Conservation (phyloP, 2,113 vertebrate genomes). For the Zootoca vivipara region DNA sequence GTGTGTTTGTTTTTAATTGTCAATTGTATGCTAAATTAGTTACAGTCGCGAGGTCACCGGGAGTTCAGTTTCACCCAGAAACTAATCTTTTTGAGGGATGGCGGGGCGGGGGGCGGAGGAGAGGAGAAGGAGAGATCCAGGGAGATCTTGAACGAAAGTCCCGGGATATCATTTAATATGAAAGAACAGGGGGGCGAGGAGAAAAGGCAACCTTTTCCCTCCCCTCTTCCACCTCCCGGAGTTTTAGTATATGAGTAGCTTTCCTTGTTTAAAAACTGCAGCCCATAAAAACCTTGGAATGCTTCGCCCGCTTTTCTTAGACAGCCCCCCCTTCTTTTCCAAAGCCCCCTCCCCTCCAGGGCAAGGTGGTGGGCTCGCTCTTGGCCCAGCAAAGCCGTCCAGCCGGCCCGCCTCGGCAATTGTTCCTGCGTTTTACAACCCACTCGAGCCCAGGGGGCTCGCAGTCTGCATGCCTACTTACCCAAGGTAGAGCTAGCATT, state of each 20-base stretch:
- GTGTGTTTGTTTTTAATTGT: slow-evolving; percentile 78
- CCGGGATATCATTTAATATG: neutral
- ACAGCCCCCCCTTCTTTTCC: neutral
- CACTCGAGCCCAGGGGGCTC: slow-evolving; percentile 28
- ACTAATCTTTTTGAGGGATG: slow-evolving; percentile 26
- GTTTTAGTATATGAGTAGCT: neutral
- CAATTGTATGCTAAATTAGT: slow-evolving; percentile 76
- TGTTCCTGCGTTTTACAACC: slow-evolving; percentile 55
- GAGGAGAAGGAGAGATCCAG: neutral
- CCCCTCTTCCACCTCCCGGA: neutral
- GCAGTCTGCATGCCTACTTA: slow-evolving; percentile 46
- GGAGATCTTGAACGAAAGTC: neutral
- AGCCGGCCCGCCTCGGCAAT: slow-evolving; percentile 10
- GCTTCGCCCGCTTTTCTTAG: neutral
- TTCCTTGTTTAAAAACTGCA: slow-evolving; percentile 1
- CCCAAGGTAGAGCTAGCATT: slow-evolving; percentile 53
- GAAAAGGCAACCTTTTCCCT: neutral
- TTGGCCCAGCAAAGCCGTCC: neutral
- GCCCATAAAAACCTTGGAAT: neutral
- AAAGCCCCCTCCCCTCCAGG: neutral
- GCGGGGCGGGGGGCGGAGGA: neutral
- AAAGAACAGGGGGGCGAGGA: no score
- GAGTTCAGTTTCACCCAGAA: slow-evolving; percentile 74
- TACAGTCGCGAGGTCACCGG: slow-evolving; percentile 72
- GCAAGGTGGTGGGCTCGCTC: slow-evolving; percentile 20